Base-by-base conservation (phyloP, 2,888 invertebrate genomes). In the Celastrina argiolus region DNA sequence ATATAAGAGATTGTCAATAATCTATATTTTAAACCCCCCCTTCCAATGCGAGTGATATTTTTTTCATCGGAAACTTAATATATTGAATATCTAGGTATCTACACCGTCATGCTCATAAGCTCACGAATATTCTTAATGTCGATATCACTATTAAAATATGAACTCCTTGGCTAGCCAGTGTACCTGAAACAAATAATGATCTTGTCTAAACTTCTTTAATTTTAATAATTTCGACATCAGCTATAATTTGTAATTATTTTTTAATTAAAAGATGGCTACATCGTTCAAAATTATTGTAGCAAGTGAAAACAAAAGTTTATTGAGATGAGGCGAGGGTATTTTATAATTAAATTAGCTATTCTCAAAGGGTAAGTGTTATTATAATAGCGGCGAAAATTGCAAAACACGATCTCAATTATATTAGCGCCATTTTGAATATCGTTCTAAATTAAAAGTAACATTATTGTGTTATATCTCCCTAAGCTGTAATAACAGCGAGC, bases 361-460 rank as follows among this genome's bases (percentile, higher is more conserved):
- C 61, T 61, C 61, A 61, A 61, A 61, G 59, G 59, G 18, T 59
- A 59, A 59, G 61, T 61, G 61, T 36, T 61, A 61, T 61, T 36
- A 22, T 39, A 36, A 61, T 61, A 39, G 61, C 39, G 39, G 39
- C 22, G 58, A 39, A 61, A 61, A 61, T 61, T 36, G 61, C 61
- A 31, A 61, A 61, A 61, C 36, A 36, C 61, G 61, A 61, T 61
- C 61, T 39, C 36, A 61, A 61, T 61, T 36, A 36, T 36, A 39
- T 61, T 34, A 61, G 18, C 61, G 61, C 61, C 61, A 61, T 61
- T 36, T 61, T 61, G 61, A 36, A 61, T 61, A 36, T 39, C 61
- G 61, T 61, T 61, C 58, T 16, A 31, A 59, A 59, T 59, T 59
- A 16, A 59, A 59, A 59, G 31, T 34, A 34, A 10, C 36, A 26